phyloP scores from a whole-genome alignment of 2,797 vertebrate species.

The Channa striata region DNA sequence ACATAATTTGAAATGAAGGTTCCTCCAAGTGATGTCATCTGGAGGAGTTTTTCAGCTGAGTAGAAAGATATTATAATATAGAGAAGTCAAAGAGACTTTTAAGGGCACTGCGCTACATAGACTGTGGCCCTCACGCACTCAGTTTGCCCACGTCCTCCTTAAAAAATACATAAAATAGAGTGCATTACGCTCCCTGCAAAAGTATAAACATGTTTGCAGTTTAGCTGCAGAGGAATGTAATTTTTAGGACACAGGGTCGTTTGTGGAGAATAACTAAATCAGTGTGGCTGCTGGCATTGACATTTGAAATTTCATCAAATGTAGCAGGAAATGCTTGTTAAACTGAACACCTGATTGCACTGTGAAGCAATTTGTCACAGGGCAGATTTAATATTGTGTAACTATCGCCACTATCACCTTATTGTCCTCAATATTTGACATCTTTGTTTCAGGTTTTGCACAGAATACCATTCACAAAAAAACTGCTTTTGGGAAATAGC shows the following conservation, averaged over 20 bases:
- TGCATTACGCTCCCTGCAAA: too few species aligned
- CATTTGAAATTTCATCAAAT: background rate
- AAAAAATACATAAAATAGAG: too few species aligned
- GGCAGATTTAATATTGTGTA: background rate
- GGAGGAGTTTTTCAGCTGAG: too few species aligned
- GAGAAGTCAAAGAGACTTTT: too few species aligned
- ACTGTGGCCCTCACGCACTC: too few species aligned
- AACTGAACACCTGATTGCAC: background rate
- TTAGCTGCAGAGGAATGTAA: too few species aligned
- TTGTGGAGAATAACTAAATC: background rate
- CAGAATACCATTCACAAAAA: background rate
- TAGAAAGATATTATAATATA: too few species aligned
- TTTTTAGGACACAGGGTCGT: background rate
- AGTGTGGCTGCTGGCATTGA: background rate
- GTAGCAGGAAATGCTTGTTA: background rate
- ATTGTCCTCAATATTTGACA: background rate
- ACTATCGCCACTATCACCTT: background rate
- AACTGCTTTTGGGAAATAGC: constrained; percentile 6
- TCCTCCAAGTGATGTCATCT: too few species aligned
- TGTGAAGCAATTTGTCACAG: background rate
- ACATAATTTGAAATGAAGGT: too few species aligned
- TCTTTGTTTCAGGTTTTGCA: background rate
- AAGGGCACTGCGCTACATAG: too few species aligned
- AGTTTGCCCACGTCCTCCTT: too few species aligned
- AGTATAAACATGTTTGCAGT: too few species aligned